These are phyloP conservation scores for Damaliscus lunatus DNA, from an alignment of 2,113 vertebrate genomes.

Conservation along the genomic window DNA sequence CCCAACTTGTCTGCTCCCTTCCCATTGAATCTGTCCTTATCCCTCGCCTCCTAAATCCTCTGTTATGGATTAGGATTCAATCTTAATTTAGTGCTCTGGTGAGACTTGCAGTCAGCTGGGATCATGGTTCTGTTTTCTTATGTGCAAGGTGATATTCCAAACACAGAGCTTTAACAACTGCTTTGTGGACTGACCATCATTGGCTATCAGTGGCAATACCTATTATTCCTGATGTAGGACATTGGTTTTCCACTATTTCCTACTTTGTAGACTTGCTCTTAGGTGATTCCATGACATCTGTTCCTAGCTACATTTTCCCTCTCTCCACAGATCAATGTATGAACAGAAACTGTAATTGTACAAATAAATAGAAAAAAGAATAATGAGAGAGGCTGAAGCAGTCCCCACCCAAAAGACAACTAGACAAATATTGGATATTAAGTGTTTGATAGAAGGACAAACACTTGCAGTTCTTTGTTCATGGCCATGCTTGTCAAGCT, in stretches of 20 bases:
- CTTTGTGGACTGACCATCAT: not conserved
- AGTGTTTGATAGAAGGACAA: not conserved
- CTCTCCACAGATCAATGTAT: not conserved
- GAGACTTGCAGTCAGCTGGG: not conserved
- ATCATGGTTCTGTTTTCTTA: not conserved
- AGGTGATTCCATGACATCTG: not conserved
- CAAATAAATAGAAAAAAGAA: not conserved
- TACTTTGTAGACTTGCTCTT: not conserved
- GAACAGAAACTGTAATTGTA: not conserved
- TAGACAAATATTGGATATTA: not conserved
- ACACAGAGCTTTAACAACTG: not conserved
- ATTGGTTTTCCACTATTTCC: not conserved
- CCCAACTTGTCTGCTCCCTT: not conserved
- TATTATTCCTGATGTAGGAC: not conserved
- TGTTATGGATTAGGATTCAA: not conserved
- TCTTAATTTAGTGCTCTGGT: not conserved
- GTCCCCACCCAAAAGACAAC: not conserved
- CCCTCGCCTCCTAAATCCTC: not conserved
- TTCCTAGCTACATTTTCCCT: not conserved
- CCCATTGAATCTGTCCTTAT: not conserved
- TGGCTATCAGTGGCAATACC: not conserved
- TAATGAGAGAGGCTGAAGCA: not conserved
- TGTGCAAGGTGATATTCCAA: not conserved
- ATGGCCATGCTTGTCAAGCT: not conserved
- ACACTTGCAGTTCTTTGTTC: constrained; percentile 9